Evolutionary conservation across 2,113 vertebrate species (phyloP), one percentile per base, ranked within the genome.

Genomic region (Gopherus flavomarginatus): DNA sequence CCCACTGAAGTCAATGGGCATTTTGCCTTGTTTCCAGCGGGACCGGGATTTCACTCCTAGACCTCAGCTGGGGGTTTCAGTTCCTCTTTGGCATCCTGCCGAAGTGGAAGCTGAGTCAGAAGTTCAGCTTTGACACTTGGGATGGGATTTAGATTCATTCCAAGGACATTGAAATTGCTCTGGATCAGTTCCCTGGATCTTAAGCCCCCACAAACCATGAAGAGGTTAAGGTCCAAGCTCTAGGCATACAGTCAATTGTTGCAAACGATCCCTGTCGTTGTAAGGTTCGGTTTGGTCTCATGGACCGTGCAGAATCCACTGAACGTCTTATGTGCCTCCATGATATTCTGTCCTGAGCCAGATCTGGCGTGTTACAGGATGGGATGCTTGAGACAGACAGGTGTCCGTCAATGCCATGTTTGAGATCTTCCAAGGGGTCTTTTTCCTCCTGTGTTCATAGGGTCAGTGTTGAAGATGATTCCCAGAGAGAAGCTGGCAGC

Each of bases 1-100:
- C 31, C n/a, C 53, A 35, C 29, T 11, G 1, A 2, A 84, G 59
- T 69, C 52, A n/a, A 17, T 38, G 21, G 3, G 2, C 5, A 0
- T 89, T 90, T 83, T 72, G 65, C 52, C 0, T 26, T 5, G 75
- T n/a, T 19, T 53, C 79, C 79, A 53, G 35, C 8, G 0, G 9
- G 42, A 69, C 2, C 1, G 85, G 52, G 0, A 0, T 79, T 88
- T 96, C 96, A 92, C 91, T 83, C 47, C n/a, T 21, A 38, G 14
- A 21, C 19, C 65, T 38, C 19, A 72, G 65, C 65, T 72, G 8
- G 65, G 19, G n/a, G 19, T 21, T 19, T 65, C 31, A 16, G 62
- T 13, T 31, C 62, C 16, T 72, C 65, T 38, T 72, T 5, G 3
- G 14, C 42, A 44, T 26, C 65, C 1, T 1, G n/a, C 1, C 22